Evolutionary conservation across 1,140 invertebrate genomes (phyloP), one percentile per base, ranked within the genome.

Genomic region (Tetragonula clypearis): DNA sequence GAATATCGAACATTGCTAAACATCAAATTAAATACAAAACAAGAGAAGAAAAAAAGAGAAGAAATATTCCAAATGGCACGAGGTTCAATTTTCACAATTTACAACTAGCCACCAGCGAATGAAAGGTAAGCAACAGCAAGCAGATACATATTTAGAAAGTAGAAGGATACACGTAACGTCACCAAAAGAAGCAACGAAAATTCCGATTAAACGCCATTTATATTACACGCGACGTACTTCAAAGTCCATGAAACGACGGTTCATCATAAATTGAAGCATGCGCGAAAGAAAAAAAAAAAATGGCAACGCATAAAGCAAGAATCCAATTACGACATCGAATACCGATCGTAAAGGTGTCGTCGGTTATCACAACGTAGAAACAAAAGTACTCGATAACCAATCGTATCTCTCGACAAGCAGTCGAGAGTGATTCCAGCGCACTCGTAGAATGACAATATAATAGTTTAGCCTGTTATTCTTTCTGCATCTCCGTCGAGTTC

Each of bases 391-490:
- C 23, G 21, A 74, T n/a, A 55, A 65, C 0, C 35, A 6, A 49
- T 68, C 26, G 15, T 26, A 66, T 62, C n/a, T 77, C 49, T 58
- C 23, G 11, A 49, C n/a, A 9, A 30, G 4, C 9, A 17, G 19
- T 19, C 5, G 66, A 68, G 19, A 21, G 30, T 21, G 30, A n/a
- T 35, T 41, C 23, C 23, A 81, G 41, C 41, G 41, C 84, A 60
- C 53, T 1, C 0, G 5, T 56, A n/a, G 79, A 85, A 85, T 85
- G 60, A 30, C 0, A 58, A 80, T 68, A 35, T 1, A 53, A 80
- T 68, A 35, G 53, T 68, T 68, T 8, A 15, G n/a, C 30, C 23
- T 30, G 65, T 66, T 69, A 49, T 69, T 55, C 6, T 73, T 56
- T 55, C 35, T 23, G 14, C 53, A 35, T 62, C 15, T 56, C 6